Base-by-base conservation (phyloP, 1,140 invertebrate genomes). In the Drosophila nebulosa region DNA sequence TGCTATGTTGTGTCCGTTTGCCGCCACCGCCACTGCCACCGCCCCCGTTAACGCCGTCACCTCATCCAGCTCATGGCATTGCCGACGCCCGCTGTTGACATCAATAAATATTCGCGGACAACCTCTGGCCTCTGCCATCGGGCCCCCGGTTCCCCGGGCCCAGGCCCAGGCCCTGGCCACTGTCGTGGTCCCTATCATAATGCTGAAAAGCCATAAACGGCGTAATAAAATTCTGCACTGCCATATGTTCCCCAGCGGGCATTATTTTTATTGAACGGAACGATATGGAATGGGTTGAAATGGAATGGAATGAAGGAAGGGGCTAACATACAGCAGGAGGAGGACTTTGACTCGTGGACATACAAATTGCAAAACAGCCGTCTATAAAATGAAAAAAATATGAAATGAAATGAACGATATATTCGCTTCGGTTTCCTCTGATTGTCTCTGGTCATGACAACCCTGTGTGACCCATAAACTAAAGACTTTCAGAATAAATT, bases 221-320 rank as follows among this genome's bases (percentile, higher is more conserved):
- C 78, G 78, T 83, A 88, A 86, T 86, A 86, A 86, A 86, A 86
- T 86, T 86, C 83, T 88, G 83, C 83, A 86, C 78, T 78, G 83
- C 83, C 83, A 86, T 86, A 86, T 86, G 83, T 86, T 86, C 83
- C 83, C 83, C 83, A 86, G 83, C 78, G 83, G 83, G 83, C 78
- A 88, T 86, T 86, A 88, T 86, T 86, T 62, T 85, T 85, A 85
- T 85, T 85, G 80, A 79, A 76, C 71, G 62, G 70, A 74, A 67
- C 71, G 63, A 39, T 10, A 36, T 62, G 22, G 18, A 18, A 39
- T 30, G 66, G 57, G 36, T 39, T 59, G 57, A 36, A 12, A 51
- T 64, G 61, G 35, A 58, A 53, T 75, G 64, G 64, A 30, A 14
- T 56, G 62, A 50, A 62, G 53, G 36, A 10, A 12, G 62, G 56